A percentile compares a stretch with the other conserved stretches of the same genome.
Evolutionary conservation across 2,797 vertebrate species (phyloP).

Genomic region (Cichlasoma orientale): DNA sequence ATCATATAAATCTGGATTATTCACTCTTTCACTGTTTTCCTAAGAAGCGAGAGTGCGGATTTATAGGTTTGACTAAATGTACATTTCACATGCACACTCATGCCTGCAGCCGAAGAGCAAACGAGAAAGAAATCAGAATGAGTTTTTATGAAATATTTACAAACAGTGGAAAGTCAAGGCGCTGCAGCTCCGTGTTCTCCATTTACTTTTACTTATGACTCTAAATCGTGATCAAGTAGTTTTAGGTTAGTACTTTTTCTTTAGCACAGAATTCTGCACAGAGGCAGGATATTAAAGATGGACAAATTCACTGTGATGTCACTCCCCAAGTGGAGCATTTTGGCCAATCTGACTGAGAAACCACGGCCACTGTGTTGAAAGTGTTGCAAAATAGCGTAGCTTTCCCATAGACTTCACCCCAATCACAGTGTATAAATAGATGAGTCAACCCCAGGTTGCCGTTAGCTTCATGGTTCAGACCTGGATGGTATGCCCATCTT

Average conservation of each 20-base stretch:
- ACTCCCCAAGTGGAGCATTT: background rate
- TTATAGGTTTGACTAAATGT: background rate
- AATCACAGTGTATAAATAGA: background rate
- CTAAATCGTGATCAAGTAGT: too few species aligned
- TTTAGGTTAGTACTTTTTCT: background rate
- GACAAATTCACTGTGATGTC: background rate
- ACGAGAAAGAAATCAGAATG: background rate
- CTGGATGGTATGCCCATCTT: background rate
- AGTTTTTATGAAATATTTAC: background rate
- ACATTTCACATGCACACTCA: background rate
- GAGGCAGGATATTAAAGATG: background rate
- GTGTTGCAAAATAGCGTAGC: background rate
- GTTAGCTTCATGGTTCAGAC: background rate
- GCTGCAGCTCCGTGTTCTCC: background rate
- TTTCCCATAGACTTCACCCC: background rate
- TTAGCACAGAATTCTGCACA: background rate
- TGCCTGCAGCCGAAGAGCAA: background rate
- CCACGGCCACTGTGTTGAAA: background rate
- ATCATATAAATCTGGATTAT: slow-evolving; percentile 7
- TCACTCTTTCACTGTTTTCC: background rate
- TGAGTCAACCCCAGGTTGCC: background rate
- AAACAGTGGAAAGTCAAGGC: background rate
- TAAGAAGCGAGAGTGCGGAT: background rate
- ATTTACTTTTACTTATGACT: background rate
- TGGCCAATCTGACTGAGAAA: background rate